Evolutionary conservation across 2,113 vertebrate genomes (phyloP).

Genomic region (Oryzias woworae): DNA sequence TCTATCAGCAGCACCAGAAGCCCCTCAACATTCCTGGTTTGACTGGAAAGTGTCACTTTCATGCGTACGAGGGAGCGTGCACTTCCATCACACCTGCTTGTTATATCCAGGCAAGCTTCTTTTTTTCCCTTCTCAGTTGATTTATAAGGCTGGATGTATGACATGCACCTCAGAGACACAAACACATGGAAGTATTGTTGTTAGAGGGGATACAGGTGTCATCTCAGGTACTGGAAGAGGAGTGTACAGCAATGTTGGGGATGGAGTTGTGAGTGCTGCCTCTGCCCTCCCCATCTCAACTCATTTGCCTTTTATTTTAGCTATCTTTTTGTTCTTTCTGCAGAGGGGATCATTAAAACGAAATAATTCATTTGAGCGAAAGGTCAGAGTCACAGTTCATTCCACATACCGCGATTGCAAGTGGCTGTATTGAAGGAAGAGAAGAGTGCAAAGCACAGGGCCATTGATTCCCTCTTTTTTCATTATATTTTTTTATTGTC

Average conservation of each 20-base stretch:
- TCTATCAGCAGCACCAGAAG: not conserved
- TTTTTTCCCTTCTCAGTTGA: constrained; percentile 30
- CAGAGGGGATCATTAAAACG: constrained; percentile 73
- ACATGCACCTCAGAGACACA: constrained; percentile 31
- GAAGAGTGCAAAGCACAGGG: constrained; percentile 27
- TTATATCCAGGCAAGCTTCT: constrained; percentile 11
- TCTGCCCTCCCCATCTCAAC: constrained; percentile 28
- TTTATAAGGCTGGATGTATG: constrained; percentile 41
- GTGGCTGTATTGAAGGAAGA: constrained; percentile 21
- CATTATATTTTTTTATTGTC: constrained; percentile 32
- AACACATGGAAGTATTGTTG: constrained; percentile 36
- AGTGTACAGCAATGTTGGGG: constrained; percentile 18
- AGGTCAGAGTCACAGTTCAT: constrained; percentile 70
- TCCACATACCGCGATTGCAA: constrained; percentile 54
- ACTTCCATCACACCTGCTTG: constrained; percentile 52
- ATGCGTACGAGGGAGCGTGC: constrained; percentile 18
- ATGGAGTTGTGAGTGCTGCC: constrained; percentile 27
- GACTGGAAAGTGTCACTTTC: constrained; percentile 54
- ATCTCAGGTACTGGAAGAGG: constrained; percentile 18
- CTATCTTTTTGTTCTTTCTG: constrained; percentile 58
- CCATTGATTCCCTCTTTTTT: constrained; percentile 27
- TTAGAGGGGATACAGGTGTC: constrained; percentile 48
- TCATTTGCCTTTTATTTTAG: constrained; percentile 55
- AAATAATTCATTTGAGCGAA: constrained; percentile 76
- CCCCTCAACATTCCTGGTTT: constrained; percentile 36